Base-by-base conservation (phyloP, 2,797 vertebrate species). In the Danio jaintianensis region DNA sequence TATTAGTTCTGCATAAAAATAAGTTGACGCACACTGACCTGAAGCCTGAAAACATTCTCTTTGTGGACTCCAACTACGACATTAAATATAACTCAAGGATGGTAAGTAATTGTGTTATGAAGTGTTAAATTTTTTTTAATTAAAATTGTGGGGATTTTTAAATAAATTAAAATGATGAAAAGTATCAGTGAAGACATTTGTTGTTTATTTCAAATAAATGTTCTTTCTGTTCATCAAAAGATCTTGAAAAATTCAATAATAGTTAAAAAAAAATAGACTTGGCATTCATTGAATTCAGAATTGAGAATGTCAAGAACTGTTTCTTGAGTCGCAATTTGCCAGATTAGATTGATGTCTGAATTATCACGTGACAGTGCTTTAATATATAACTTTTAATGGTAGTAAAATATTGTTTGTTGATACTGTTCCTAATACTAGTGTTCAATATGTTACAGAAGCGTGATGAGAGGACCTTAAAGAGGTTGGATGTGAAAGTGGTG, bases 21-120 rank as follows among this genome's bases (percentile, higher is more conserved):
- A 98, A 98, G 86, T 90, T 99, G 87, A 99, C 97, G 16, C 98
- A 99, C 90, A 99, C 98, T 36, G 98, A 99, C 89, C 91, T 99
- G 88, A 99, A 99, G 87, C 98, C 98, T 74, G 98, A 99, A 93
- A 99, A 99, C 86, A 98, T 99, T 89, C 94, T 99, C 67, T 98
- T 99, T 91, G 95, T 99, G 86, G 92, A 96, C 82, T 97, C 97
- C 42, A 93, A 96, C 81, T 98, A 96, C 85, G 88, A 96, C 72
- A 91, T 99, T 80, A 93, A 95, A 83, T 99, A 98, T 86, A 98
- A 96, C 77, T 86, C 90, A 75, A 92, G 91, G 81, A 95, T 96
- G 95, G 97, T 97, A 89, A 93, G 92, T 80, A 4, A 71, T 6
- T 16, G 9, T 48, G 29, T 76, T 0, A 58, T 72, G 13, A 71